A percentile compares a stretch with the other conserved stretches of the same genome.
These are phyloP conservation scores for Drosophila watanabei DNA, from an alignment of 1,140 invertebrate genomes.

Conservation along the genomic window DNA sequence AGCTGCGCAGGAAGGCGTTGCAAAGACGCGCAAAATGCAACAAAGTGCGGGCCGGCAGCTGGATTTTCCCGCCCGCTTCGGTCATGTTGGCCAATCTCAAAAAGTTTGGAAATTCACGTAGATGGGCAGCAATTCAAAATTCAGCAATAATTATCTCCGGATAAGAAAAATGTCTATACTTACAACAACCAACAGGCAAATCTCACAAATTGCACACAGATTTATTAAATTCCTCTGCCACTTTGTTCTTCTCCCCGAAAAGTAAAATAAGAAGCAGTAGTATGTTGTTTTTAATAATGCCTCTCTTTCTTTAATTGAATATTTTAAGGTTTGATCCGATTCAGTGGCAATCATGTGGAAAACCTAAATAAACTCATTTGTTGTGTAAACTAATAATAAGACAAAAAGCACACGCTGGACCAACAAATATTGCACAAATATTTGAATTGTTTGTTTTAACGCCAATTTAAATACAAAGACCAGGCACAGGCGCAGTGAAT, in stretches of 20 bases:
- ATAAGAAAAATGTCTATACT: not conserved
- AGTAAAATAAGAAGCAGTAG: not conserved
- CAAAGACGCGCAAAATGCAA: slow-evolving; percentile 33
- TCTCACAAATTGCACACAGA: not conserved
- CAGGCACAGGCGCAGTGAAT: slow-evolving; percentile 32
- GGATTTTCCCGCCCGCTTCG: slow-evolving; percentile 21
- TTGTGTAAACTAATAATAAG: slow-evolving; percentile 29
- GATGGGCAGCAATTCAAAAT: slow-evolving; percentile 9
- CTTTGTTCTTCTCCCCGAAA: not conserved
- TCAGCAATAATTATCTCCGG: slow-evolving; percentile 28
- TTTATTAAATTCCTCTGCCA: not conserved
- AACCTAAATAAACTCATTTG: slow-evolving; percentile 29
- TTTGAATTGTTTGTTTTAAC: slow-evolving; percentile 63
- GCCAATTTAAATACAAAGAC: slow-evolving; percentile 50
- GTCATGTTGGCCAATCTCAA: slow-evolving; percentile 16
- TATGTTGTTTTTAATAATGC: not conserved
- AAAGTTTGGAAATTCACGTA: slow-evolving; percentile 24
- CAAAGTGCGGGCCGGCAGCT: slow-evolving; percentile 36
- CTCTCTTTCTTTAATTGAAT: not conserved
- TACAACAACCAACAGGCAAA: not conserved
- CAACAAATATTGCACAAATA: slow-evolving; percentile 43
- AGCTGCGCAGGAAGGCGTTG: slow-evolving; percentile 26
- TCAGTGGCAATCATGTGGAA: slow-evolving; percentile 3
- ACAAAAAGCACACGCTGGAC: slow-evolving; percentile 18
- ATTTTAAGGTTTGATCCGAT: slow-evolving; percentile 9